Percentiles rank a stretch among this genome's conserved stretches.
These are phyloP conservation scores for Phaethon lepturus DNA, from an alignment of 2,113 vertebrate genomes.

Conservation along the genomic window DNA sequence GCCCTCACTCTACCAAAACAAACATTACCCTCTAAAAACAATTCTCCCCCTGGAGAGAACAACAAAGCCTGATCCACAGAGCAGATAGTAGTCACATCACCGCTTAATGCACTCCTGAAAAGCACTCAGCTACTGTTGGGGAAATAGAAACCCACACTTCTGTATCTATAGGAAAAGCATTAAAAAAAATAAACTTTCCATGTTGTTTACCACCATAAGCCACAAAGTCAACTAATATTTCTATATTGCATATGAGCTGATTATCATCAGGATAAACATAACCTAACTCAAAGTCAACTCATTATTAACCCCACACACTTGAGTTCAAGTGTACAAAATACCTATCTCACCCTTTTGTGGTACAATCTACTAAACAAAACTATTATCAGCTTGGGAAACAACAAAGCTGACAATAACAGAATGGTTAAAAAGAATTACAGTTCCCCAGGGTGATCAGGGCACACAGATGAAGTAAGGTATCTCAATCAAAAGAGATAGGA, in stretches of 20 bases:
- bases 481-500: neutral
- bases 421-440: neutral
- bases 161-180: neutral
- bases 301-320: neutral
- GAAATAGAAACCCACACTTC: neutral
- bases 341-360: neutral
- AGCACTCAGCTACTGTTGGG: neutral
- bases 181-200: neutral
- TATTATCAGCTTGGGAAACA: neutral
- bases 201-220: neutral
- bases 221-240: neutral
- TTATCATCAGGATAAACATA: neutral
- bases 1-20: neutral
- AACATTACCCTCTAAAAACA: neutral
- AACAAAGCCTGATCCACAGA: neutral
- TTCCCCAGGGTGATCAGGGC: neutral
- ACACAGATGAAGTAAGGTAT: neutral
- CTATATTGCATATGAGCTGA: neutral
- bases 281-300: neutral
- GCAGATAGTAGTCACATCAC: neutral
- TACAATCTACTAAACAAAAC: neutral
- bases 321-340: neutral
- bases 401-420: neutral
- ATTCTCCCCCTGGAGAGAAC: neutral
- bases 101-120: neutral